Percentiles rank a stretch among this genome's conserved stretches.
Conservation (phyloP, 2,888 invertebrate genomes). For the Yponomeuta plumbellus region DNA sequence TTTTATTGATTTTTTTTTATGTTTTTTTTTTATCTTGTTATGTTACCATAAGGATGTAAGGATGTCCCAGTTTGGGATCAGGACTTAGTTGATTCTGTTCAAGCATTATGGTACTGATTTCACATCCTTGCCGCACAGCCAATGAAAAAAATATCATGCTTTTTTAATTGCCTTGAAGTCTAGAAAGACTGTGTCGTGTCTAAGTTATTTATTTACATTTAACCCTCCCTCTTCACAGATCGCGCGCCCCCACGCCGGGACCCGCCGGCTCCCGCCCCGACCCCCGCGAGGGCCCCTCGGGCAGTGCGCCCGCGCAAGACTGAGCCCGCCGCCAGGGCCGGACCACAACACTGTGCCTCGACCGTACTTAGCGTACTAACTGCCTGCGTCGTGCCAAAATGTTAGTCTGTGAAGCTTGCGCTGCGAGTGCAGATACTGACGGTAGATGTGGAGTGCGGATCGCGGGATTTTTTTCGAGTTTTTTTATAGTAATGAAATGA, state of each 20-base stretch:
- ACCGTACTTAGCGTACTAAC: slow-evolving; percentile 3
- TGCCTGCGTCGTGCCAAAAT: neutral
- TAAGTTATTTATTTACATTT: neutral
- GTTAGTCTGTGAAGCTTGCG: neutral
- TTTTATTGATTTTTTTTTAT: no score
- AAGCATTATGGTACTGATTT: no score
- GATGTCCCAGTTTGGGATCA: neutral
- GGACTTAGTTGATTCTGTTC: neutral
- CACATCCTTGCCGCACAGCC: no score
- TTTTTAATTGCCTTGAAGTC: neutral
- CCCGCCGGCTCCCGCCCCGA: slow-evolving; percentile 32
- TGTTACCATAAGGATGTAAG: neutral
- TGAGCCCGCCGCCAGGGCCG: slow-evolving; percentile 24
- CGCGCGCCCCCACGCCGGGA: slow-evolving; percentile 44
- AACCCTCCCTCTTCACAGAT: slow-evolving; percentile 31
- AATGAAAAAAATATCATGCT: no score
- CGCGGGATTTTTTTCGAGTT: no score
- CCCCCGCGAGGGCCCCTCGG: slow-evolving; percentile 37
- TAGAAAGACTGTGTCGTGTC: neutral
- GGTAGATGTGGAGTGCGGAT: no score
- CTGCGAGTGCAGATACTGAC: neutral
- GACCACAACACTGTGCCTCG: neutral
- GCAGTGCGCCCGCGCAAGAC: slow-evolving; percentile 32
- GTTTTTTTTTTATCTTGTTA: no score
- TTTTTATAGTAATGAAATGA: neutral